Base-by-base conservation (phyloP, 2,888 invertebrate species). In the Eupeodes luniger region DNA sequence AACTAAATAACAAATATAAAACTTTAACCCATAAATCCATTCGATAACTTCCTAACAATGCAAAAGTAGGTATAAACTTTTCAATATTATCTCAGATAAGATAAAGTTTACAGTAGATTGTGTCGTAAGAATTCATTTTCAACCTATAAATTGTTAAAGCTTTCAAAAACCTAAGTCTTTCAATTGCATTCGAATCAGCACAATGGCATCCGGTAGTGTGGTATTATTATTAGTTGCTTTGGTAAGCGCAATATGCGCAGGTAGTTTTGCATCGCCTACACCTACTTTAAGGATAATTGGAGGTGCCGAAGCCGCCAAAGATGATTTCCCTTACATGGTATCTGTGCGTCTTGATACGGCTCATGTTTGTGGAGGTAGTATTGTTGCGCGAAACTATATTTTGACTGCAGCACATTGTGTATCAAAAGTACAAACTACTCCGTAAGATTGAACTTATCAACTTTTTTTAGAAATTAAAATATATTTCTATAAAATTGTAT, bases 401-500 rank as follows among this genome's bases (percentile, higher is more conserved):
- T 89, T 93, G 9, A 93, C 93, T 4, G 92, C 93, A 1, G 93
- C 93, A 5, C 93, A 93, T 69, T 93, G 93, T 75, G 83, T 91
- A 5, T 81, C 90, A 0, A 90, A 89, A 19, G 0, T 74, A 9
- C 62, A 67, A 62, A 40, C 49, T 2, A 53, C n/a, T 12, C 11
- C 81, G 92, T 92, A 90, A 91, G 91, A 90, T 51, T 14, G 27
- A 27, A 9, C 36, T 53, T 1, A 27, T 62, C 6, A 53, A 72
- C 19, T 49, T 89, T 89, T 5, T 53, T 90, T 34, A 14, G 10
- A 11, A 55, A n/a, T n/a, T n/a, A n/a, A n/a, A 55, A 55, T 11
- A 7, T 40, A 40, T 19, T 55, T 55, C 55, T 36, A 14, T 14
- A 6, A 59, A 34, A 5, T 14, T 34, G 6, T 14, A 4, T 14